Evolutionary conservation across 2,888 invertebrate genomes (phyloP), one percentile per base, ranked within the genome.

Genomic region (Tanypteryx hageni): DNA sequence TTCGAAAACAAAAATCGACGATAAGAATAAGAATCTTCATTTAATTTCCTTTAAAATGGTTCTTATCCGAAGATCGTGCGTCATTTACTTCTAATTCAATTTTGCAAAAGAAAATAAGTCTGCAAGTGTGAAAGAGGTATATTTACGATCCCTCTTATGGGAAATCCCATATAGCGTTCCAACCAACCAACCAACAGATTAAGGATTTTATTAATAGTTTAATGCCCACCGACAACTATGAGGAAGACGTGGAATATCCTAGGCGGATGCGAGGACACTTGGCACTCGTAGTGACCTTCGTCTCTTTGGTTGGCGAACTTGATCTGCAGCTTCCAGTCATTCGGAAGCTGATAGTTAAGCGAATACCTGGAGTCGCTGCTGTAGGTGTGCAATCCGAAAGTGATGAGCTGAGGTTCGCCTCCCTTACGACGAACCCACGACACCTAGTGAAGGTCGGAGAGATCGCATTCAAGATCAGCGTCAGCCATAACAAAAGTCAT

Each of bases 201-300:
- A 64, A 18, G n/a, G 14, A 7, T 44, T 9, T 9, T 11, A 11
- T 14, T 44, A n/a, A 14, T 18, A 5, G 84, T n/a, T 13, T 83
- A 11, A 22, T 10, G 95, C 97, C 96, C 94, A 97, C 97, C 97
- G 94, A 97, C 97, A 94, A 97, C 97, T 94, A 96, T 96, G 93
- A 97, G 96, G 94, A 96, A 96, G 89, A 97, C 97, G 94, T 97
- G 96, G 94, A 97, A 95, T 93, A 97, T 97, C 92, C 97, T 95
- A 14, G 97, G 97, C 13, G 97, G 97, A 95, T 97, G 97, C 31
- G 97, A 96, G n/a, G 97, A 97, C 93, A 97, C 97, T 95, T 97
- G 97, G 94, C 97, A 97, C 95, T 97, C 97, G 95, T 97, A 97
- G 94, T 96, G 96, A 22, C 98, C 98, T 93, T 97, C 97, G 94